Conservation (phyloP, 2,888 invertebrate genomes). For the Noctua janthe region DNA sequence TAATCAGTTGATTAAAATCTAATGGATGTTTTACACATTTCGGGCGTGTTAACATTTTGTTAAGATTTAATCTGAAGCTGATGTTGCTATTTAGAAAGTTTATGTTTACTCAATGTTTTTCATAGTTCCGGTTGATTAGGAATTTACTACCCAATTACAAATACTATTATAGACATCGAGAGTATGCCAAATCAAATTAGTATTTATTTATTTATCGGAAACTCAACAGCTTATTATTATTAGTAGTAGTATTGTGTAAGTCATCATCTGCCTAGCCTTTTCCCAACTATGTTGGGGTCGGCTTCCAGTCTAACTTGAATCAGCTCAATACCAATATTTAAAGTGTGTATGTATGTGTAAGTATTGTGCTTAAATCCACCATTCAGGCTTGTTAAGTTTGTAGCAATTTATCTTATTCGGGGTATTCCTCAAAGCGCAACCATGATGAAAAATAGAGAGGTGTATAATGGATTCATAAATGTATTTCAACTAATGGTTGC, state of each 20-base stretch:
- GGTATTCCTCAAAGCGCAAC: too few relatives aligned
- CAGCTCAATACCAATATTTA: neutral
- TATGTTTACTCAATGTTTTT: constrained; percentile 31
- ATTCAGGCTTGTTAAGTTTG: neutral
- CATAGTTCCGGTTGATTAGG: constrained; percentile 22
- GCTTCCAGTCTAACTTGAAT: neutral
- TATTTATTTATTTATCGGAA: too few relatives aligned
- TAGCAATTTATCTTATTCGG: neutral
- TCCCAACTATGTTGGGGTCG: neutral
- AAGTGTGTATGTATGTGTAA: too few relatives aligned
- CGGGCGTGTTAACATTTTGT: constrained; percentile 42
- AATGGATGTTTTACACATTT: constrained; percentile 53
- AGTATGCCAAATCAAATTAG: constrained; percentile 1
- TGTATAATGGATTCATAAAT: too few relatives aligned
- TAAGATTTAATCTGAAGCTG: constrained; percentile 48
- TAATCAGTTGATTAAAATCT: constrained; percentile 53
- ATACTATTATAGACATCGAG: neutral
- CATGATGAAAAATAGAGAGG: too few relatives aligned
- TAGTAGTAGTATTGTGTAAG: neutral
- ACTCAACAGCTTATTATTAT: too few relatives aligned
- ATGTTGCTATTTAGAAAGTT: constrained; percentile 44
- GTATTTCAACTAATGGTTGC: too few relatives aligned
- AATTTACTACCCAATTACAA: constrained; percentile 18
- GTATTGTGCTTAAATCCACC: neutral
- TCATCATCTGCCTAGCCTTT: neutral